Evolutionary conservation across 2,797 vertebrate genomes (phyloP), one percentile per base, ranked within the genome.

Genomic region (Onychomys arenicola): DNA sequence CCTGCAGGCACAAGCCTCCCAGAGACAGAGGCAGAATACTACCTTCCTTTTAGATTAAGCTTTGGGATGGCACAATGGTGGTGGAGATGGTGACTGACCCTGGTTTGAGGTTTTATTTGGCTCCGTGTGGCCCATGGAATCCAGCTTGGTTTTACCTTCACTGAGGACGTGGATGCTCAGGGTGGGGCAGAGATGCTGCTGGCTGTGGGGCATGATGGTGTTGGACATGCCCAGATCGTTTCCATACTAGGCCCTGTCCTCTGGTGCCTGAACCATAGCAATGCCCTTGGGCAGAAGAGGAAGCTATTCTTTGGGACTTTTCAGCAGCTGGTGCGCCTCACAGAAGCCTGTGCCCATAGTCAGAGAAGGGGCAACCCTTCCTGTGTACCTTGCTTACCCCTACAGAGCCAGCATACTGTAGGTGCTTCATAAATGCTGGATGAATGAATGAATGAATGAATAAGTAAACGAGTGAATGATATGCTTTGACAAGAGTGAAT

Each of bases 311-410:
- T 37, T 34, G 37, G 81, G 25, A 71, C 9, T 1, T 23, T 23
- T 32, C 46, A 40, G 55, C 5, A 2, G 6, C 57, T 16, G 40
- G 9, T 27, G 37, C 32, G 49, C 21, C 71, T 59, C 5, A 3
- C 13, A 23, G 87, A 88, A n/a, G 32, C 17, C 27, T 0, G 49
- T 13, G 37, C 2, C 37, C 21, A 16, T 34, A n/a, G 86, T 27
- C 75, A 25, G 55, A 67, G 61, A 75, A 43, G 63, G 57, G 55
- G 91, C 11, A 3, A 27, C n/a, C 29, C 59, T 71, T 37, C 16
- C 49, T 1, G 1, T 4, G 43, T 5, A 3, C 85, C 37, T 80
- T 5, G 25, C 34, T 32, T 0, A 16, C 57, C 37, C 0, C 1
- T 27, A 25, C 49, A 59, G 25, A 81, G 52, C 34, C 27, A 61